A percentile compares a stretch with the other conserved stretches of the same genome.
Conservation (phyloP, 2,888 invertebrate species). For the Ophion costatus region DNA sequence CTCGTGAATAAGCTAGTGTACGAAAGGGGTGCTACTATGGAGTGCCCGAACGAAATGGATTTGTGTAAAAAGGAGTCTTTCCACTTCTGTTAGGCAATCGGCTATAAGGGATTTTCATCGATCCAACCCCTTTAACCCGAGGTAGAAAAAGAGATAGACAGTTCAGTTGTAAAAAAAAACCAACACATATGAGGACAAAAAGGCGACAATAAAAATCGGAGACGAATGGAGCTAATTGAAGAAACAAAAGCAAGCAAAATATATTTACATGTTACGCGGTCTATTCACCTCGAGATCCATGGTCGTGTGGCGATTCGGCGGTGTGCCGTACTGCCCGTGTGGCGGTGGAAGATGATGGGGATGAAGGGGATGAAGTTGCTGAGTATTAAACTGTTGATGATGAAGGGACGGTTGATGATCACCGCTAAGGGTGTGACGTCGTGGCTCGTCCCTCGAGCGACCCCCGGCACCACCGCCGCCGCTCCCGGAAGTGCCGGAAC, state of each 20-base stretch:
- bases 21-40: too few species aligned
- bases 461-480: slow-evolving; percentile 75
- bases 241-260: slow-evolving; percentile 55
- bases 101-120: background rate
- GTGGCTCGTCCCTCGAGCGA: slow-evolving; percentile 89
- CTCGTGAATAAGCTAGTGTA: too few species aligned
- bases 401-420: slow-evolving; percentile 88
- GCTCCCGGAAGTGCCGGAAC: slow-evolving; percentile 71
- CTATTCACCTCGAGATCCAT: slow-evolving; percentile 91
- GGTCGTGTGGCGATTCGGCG: slow-evolving; percentile 84
- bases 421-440: slow-evolving; percentile 91
- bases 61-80: too few species aligned
- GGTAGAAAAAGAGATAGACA: background rate
- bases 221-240: background rate
- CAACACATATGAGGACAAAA: slow-evolving; percentile 22
- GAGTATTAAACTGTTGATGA: slow-evolving; percentile 84
- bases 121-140: background rate
- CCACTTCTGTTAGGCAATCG: too few species aligned
- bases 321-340: slow-evolving; percentile 85
- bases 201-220: slow-evolving; percentile 33
- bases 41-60: too few species aligned
- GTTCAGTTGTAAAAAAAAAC: slow-evolving; percentile 16
- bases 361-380: slow-evolving; percentile 82
- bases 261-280: slow-evolving; percentile 72
- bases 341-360: slow-evolving; percentile 85